Conservation (phyloP, 1,140 invertebrate species). For the Gryon sp. region DNA sequence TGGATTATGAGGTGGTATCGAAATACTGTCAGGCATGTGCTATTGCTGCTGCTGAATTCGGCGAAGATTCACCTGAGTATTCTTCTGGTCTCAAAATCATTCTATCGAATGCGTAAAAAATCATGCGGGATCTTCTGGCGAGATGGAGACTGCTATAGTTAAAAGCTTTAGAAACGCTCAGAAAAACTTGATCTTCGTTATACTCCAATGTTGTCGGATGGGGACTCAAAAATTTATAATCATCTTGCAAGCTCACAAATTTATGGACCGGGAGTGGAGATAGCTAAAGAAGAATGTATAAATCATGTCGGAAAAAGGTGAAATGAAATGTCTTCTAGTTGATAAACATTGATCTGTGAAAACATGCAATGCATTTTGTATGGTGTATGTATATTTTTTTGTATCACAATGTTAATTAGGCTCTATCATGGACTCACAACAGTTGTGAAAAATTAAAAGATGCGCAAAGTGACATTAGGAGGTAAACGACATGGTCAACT, state of each 20-base stretch:
- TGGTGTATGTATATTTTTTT: too few species aligned
- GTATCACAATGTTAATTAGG: too few species aligned
- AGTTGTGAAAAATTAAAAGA: constrained; percentile 22
- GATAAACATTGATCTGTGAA: too few species aligned
- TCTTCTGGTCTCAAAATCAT: constrained; percentile 42
- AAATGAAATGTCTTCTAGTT: too few species aligned
- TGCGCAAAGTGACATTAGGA: constrained; percentile 16
- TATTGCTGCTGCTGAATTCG: constrained; percentile 9
- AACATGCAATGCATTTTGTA: too few species aligned
- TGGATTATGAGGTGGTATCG: constrained; percentile 51
- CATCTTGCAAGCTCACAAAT: constrained; percentile 48
- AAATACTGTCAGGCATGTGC: constrained; percentile 51
- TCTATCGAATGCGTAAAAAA: constrained; percentile 29
- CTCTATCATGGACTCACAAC: constrained; percentile 5
- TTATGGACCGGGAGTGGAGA: constrained; percentile 45
- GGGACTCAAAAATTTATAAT: constrained; percentile 59
- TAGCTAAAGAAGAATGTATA: constrained; percentile 64
- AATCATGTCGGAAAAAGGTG: constrained; percentile 65
- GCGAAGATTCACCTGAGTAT: constrained; percentile 39
- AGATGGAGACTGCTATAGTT: constrained; percentile 63
- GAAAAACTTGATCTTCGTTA: constrained; percentile 49
- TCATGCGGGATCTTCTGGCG: constrained; percentile 42
- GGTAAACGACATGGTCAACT: constrained; percentile 19
- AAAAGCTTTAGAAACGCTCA: constrained; percentile 61
- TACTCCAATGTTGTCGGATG: constrained; percentile 60